Evolutionary conservation across 2,797 vertebrate genomes (phyloP), one percentile per base, ranked within the genome.

Genomic region (Hylomyscus alleni): DNA sequence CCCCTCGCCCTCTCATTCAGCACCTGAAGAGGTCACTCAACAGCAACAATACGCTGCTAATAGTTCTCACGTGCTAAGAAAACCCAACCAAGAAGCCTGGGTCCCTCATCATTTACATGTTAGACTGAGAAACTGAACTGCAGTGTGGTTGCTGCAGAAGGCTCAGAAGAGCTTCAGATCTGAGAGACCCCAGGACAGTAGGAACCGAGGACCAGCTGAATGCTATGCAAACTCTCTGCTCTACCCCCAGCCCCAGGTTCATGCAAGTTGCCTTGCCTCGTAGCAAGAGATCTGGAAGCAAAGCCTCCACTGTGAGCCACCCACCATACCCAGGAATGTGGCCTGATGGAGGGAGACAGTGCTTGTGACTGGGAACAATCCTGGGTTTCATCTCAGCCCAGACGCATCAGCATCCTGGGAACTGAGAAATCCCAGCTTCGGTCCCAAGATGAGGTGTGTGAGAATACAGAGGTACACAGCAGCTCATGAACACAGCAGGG

Each of bases 21-120:
- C 19, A 8, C 14, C 50, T 9, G 37, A 52, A 34, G 52, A 62
- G 44, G 15, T 47, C 34, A 37, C 26, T 2, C 6, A 9, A 31
- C 12, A 54, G 40, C 6, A 52, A 26, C 10, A 2, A 0, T 19
- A 29, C 26, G 0, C 14, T 34, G 12, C 2, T 37, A 24, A 13
- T 69, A 37, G 54, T 17, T 37, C 52, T 78, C 50, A 6, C 50
- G 19, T 20, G 77, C 50, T 52, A 52, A n/a, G 78, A 81, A 56
- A 81, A 24, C 34, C 52, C 34, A 80, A 22, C 78, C 10, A 24
- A 56, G 78, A 24, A n/a, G 52, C 19, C 52, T 81, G 52, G 50
- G 12, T n/a, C 34, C 52, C 10, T 56, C 29, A 5, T 76, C 15
- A 47, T 19, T 34, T 84, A 20, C 22, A 3, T 9, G 44, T n/a